Conservation (phyloP, 2,888 invertebrate genomes). For the Dione vanillae region DNA sequence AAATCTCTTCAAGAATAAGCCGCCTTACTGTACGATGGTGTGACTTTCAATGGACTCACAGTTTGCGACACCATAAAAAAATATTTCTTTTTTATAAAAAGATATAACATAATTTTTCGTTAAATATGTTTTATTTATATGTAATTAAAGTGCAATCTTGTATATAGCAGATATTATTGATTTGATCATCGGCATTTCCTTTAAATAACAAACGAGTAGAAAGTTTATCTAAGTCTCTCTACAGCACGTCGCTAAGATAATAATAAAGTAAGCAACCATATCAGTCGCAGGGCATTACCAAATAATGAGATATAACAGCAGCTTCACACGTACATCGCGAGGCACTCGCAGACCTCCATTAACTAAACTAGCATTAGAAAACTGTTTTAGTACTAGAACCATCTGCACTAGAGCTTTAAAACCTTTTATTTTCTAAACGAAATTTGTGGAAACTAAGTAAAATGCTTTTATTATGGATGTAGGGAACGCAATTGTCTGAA, state of each 20-base stretch:
- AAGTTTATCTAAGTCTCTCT: neutral
- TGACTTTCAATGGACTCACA: too few species aligned
- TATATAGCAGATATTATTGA: too few species aligned
- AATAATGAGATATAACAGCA: neutral
- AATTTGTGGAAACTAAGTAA: neutral
- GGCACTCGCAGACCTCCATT: too few species aligned
- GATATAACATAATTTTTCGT: too few species aligned
- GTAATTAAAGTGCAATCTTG: too few species aligned
- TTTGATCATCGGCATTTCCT: neutral
- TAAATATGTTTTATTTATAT: too few species aligned
- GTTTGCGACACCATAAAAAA: too few species aligned
- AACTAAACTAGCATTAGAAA: constrained; percentile 6
- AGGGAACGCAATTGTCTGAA: neutral
- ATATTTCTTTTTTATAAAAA: too few species aligned
- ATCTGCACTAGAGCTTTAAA: constrained; percentile 3
- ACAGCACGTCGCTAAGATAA: neutral
- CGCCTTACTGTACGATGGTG: too few species aligned
- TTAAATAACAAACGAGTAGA: neutral
- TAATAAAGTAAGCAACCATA: neutral
- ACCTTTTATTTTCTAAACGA: constrained; percentile 1
- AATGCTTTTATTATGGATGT: neutral
- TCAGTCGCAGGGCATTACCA: neutral
- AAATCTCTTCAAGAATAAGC: too few species aligned
- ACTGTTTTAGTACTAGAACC: neutral
- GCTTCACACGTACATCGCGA: constrained; percentile 2